Evolutionary conservation across 1,140 invertebrate genomes (phyloP).

Genomic region (Marisa cornuarietis): DNA sequence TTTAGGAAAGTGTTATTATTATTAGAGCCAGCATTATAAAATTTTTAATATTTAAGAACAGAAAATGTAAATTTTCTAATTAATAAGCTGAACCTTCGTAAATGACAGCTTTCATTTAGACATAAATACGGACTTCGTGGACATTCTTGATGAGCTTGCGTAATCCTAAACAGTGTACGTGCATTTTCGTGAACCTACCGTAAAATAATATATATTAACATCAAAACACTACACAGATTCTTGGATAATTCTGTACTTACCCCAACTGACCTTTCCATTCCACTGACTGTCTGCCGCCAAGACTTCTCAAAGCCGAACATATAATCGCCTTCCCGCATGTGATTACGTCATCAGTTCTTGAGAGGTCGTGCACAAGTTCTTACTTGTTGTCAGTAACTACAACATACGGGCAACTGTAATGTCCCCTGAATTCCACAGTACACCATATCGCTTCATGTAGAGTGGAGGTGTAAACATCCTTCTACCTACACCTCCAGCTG

Average conservation of each 20-base stretch:
- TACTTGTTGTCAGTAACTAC: conserved; percentile 64
- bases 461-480: conserved; percentile 18
- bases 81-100: too few relatives aligned
- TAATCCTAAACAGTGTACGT: too few relatives aligned
- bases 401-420: conserved; percentile 58
- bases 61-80: too few relatives aligned
- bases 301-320: not conserved
- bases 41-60: too few relatives aligned
- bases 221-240: too few relatives aligned
- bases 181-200: too few relatives aligned
- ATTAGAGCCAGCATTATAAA: too few relatives aligned
- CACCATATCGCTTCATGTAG: conserved; percentile 34
- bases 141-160: too few relatives aligned
- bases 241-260: not conserved
- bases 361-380: conserved; percentile 11
- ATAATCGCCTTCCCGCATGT: not conserved
- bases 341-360: conserved; percentile 27
- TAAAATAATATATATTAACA: too few relatives aligned
- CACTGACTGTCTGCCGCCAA: not conserved
- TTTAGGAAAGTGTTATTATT: too few relatives aligned
- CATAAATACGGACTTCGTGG: too few relatives aligned
- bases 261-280: not conserved
- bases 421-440: conserved; percentile 52
- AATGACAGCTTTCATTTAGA: too few relatives aligned
- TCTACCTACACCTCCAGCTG: conserved; percentile 18